Evolutionary conservation across 2,797 vertebrate species (phyloP).

Genomic region (Coreius guichenoti): DNA sequence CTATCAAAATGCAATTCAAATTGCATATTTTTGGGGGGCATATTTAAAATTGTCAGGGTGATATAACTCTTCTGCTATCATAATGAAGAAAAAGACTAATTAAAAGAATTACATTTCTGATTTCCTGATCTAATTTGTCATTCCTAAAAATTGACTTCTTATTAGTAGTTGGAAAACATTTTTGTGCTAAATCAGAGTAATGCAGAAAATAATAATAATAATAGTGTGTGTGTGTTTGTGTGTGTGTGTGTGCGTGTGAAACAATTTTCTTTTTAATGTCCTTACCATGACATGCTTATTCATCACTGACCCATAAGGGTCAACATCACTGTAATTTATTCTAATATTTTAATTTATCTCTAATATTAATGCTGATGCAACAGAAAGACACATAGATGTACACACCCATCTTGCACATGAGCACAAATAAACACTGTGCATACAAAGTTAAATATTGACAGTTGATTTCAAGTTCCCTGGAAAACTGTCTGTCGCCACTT

Average conservation of each 20-base stretch:
- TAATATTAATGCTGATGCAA: not conserved
- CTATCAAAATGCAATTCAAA: not conserved
- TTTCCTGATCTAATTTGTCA: too few relatives aligned
- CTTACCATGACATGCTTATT: not conserved
- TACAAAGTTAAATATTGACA: constrained; percentile 68
- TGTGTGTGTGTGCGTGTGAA: not conserved
- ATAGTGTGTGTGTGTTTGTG: too few relatives aligned
- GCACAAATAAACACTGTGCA: constrained; percentile 26
- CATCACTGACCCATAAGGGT: not conserved
- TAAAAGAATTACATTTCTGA: not conserved
- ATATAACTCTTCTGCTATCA: not conserved
- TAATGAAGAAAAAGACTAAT: not conserved
- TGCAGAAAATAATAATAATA: not conserved
- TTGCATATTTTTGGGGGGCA: not conserved
- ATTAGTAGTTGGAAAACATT: not conserved
- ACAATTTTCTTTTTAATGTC: not conserved
- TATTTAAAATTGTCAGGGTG: not conserved
- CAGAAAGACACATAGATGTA: constrained; percentile 31
- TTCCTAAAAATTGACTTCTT: not conserved
- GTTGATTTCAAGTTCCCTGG: constrained; percentile 70
- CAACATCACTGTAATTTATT: not conserved
- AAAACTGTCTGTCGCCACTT: constrained; percentile 64
- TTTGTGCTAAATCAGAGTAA: not conserved
- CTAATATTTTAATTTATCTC: not conserved
- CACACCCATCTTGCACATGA: constrained; percentile 1